phyloP scores from a whole-genome alignment of 2,797 vertebrate species.

The Pangasius mekongensis region DNA sequence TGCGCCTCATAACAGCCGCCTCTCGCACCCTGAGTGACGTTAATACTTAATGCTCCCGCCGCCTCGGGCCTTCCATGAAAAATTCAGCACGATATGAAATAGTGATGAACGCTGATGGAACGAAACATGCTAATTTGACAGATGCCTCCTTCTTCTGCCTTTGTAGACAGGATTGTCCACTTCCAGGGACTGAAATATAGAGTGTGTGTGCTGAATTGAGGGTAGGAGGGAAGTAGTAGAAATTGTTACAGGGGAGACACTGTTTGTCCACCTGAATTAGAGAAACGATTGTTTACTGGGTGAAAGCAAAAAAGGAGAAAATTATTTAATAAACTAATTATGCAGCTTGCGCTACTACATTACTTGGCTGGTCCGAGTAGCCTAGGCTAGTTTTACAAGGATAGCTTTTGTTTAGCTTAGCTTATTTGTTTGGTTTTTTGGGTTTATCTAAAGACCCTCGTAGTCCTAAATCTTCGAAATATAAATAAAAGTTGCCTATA shows the following conservation, averaged over 20 bases:
- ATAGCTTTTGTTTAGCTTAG: background rate
- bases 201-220: background rate
- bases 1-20: constrained; percentile 38
- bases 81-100: constrained; percentile 78
- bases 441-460: background rate
- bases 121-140: constrained; percentile 80
- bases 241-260: background rate
- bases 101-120: constrained; percentile 83
- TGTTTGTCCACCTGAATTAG: background rate
- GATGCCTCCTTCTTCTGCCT: constrained; percentile 49
- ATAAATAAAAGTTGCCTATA: background rate
- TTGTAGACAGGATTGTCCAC: constrained; percentile 22
- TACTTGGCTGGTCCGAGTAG: background rate
- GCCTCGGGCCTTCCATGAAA: constrained; percentile 68
- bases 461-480: background rate
- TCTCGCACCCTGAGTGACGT: constrained; percentile 44
- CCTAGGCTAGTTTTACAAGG: background rate
- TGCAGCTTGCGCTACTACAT: no score
- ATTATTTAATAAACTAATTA: no score
- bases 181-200: constrained; percentile 12
- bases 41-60: constrained; percentile 62
- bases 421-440: background rate
- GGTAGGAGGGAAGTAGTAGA: background rate
- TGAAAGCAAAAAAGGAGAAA: background rate
- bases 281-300: background rate